Conservation (phyloP, 1,140 invertebrate species). For the Branchinecta lynchi region DNA sequence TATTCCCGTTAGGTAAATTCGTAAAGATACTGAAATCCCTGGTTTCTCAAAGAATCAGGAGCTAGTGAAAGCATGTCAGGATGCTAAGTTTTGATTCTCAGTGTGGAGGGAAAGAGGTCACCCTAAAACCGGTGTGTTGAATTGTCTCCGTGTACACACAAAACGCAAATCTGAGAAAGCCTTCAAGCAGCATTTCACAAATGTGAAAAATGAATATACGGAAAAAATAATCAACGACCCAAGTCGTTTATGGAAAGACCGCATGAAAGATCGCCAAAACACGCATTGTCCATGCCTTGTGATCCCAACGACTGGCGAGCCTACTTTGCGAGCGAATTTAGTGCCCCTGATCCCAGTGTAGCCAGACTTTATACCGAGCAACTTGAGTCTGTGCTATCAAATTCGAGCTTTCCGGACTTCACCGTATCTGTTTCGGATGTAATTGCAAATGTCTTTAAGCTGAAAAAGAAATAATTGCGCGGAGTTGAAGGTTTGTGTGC, state of each 20-base stretch:
- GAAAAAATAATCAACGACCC: slow-evolving; percentile 10
- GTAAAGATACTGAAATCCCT: slow-evolving; percentile 9
- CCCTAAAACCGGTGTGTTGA: slow-evolving; percentile 5
- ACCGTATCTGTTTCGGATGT: too few relatives aligned
- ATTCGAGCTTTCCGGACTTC: too few relatives aligned
- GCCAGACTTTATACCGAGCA: too few relatives aligned
- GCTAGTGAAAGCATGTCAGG: slow-evolving; percentile 5
- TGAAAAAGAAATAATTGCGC: slow-evolving; percentile 6
- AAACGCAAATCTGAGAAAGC: slow-evolving; percentile 6
- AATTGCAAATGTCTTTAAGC: slow-evolving; percentile 6
- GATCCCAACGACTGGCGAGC: too few relatives aligned
- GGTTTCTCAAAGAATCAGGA: slow-evolving; percentile 6
- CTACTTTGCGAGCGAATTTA: too few relatives aligned
- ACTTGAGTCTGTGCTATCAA: too few relatives aligned
- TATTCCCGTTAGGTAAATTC: slow-evolving; percentile 2
- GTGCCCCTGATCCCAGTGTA: too few relatives aligned
- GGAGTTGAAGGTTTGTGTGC: not conserved
- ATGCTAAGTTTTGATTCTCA: too few relatives aligned
- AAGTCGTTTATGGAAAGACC: slow-evolving; percentile 6
- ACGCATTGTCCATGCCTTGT: not conserved
- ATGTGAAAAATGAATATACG: too few relatives aligned
- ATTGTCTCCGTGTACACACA: slow-evolving; percentile 6
- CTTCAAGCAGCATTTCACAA: slow-evolving; percentile 1
- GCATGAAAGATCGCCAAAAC: not conserved
- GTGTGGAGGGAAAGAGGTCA: slow-evolving; percentile 4